These are phyloP conservation scores for Drosophila repleta DNA, from an alignment of 1,140 invertebrate species.

Conservation along the genomic window DNA sequence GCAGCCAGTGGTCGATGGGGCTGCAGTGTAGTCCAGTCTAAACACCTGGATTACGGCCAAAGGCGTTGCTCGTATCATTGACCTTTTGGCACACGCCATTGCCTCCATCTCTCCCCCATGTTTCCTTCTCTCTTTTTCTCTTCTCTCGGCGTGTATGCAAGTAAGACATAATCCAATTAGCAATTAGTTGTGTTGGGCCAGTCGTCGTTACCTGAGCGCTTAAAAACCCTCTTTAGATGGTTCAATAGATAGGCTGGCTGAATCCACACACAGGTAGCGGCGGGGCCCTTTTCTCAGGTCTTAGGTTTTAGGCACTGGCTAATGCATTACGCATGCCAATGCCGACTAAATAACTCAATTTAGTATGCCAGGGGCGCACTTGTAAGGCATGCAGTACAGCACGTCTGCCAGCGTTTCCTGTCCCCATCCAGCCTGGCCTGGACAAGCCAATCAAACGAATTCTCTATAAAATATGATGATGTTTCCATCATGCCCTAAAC, in stretches of 20 bases:
- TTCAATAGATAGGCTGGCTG: conserved; percentile 46
- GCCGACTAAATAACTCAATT: conserved; percentile 73
- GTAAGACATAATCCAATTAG: conserved; percentile 80
- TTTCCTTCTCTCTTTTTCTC: not conserved
- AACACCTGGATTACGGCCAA: conserved; percentile 67
- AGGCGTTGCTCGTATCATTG: conserved; percentile 71
- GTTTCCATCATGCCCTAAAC: no score
- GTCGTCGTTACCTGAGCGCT: conserved; percentile 63
- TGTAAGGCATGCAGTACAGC: conserved; percentile 44
- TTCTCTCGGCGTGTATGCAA: conserved; percentile 16
- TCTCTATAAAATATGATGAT: no score
- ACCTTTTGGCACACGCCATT: conserved; percentile 63
- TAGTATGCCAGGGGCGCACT: conserved; percentile 47
- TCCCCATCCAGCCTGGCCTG: not conserved
- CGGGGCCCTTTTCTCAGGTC: not conserved
- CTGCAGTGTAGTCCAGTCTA: conserved; percentile 17
- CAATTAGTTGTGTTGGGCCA: conserved; percentile 77
- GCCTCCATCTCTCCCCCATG: conserved; percentile 11
- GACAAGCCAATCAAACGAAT: not conserved
- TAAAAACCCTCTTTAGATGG: conserved; percentile 52
- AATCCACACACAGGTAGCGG: conserved; percentile 3
- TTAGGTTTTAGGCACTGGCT: conserved; percentile 28
- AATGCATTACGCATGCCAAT: conserved; percentile 57
- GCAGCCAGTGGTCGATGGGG: conserved; percentile 23
- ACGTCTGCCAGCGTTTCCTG: conserved; percentile 42